Conservation (phyloP, 2,888 invertebrate species). For the Drosophila lutescens region DNA sequence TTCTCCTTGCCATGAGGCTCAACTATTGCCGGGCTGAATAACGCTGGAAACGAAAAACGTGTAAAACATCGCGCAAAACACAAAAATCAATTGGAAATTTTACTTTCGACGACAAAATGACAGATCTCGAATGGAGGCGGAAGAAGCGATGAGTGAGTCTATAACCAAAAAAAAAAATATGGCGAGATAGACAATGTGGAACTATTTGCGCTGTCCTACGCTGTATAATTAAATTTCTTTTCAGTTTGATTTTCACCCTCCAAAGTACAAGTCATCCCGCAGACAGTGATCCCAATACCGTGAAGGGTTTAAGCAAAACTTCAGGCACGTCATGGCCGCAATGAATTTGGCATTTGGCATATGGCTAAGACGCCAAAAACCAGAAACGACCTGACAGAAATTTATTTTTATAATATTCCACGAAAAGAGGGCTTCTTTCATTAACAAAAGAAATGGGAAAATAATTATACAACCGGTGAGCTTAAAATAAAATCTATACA, state of each 20-base stretch:
- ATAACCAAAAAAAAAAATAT: constrained; percentile 15
- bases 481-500: constrained; percentile 20
- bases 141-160: constrained; percentile 31
- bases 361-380: constrained; percentile 44
- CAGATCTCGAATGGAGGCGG: constrained; percentile 44
- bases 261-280: constrained; percentile 70
- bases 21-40: constrained; percentile 69
- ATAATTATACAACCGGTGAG: constrained; percentile 54
- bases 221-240: constrained; percentile 78
- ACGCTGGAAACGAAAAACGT: constrained; percentile 74
- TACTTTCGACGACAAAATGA: constrained; percentile 71
- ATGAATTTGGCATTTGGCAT: constrained; percentile 57
- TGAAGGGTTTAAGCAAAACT: constrained; percentile 71
- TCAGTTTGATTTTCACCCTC: constrained; percentile 77
- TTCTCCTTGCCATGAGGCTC: constrained; percentile 57
- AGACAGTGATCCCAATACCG: constrained; percentile 41
- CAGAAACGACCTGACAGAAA: constrained; percentile 21
- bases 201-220: constrained; percentile 72
- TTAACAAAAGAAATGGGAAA: constrained; percentile 45
- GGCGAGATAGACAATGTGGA: constrained; percentile 46
- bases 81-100: constrained; percentile 79
- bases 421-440: constrained; percentile 22
- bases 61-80: constrained; percentile 68
- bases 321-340: constrained; percentile 66
- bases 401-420: constrained; percentile 26